Conservation (phyloP, 2,888 invertebrate species). For the Portevinia maculata region DNA sequence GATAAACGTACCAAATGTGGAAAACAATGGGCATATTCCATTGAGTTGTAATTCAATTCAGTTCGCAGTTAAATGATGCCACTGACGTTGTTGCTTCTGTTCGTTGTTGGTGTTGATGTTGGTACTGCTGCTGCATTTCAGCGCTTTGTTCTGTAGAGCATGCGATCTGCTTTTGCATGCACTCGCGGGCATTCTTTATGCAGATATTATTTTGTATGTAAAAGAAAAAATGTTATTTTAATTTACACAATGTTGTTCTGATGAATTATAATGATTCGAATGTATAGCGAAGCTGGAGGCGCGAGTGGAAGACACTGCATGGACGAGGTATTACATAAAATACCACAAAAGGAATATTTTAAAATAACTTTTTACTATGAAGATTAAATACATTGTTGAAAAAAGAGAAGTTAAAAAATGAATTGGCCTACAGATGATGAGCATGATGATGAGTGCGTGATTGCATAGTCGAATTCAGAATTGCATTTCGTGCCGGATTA, state of each 20-base stretch:
- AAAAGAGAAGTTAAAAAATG: conserved; percentile 21
- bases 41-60: conserved; percentile 68
- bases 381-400: conserved; percentile 58
- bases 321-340: conserved; percentile 6
- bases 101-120: conserved; percentile 56
- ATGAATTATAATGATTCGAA: conserved; percentile 55
- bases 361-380: conserved; percentile 57
- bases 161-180: conserved; percentile 72
- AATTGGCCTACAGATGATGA: conserved; percentile 45
- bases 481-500: conserved; percentile 1
- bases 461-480: conserved; percentile 23
- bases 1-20: conserved; percentile 39
- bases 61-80: conserved; percentile 69
- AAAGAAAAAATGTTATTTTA: conserved; percentile 55
- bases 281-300: conserved; percentile 36
- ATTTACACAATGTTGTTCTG: conserved; percentile 67
- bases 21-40: conserved; percentile 61
- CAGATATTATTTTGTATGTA: conserved; percentile 57
- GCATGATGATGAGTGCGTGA: conserved; percentile 64
- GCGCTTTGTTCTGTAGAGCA: conserved; percentile 72
- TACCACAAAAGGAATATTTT: conserved; percentile 25
- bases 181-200: conserved; percentile 70
- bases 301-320: conserved; percentile 32
- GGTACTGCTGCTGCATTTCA: conserved; percentile 67
- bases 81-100: conserved; percentile 69